Evolutionary conservation across 2,113 vertebrate genomes (phyloP).

Genomic region (Callithrix jacchus): DNA sequence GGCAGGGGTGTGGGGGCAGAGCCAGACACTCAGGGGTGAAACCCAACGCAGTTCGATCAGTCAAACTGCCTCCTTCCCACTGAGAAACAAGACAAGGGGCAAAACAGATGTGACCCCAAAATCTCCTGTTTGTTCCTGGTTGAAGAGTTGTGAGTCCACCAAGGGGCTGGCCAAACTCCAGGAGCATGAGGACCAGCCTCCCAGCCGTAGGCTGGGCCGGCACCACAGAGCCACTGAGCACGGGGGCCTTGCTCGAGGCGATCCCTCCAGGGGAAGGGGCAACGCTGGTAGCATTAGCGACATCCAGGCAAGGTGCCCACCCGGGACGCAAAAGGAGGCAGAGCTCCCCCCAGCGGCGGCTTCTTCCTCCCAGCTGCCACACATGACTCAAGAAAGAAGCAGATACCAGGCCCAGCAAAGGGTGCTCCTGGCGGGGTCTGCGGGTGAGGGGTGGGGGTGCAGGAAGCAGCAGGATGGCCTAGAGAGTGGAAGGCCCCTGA

Average conservation of each 20-base stretch:
- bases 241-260: neutral
- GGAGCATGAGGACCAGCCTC: neutral
- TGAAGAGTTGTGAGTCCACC: too few species aligned
- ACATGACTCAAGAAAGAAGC: neutral
- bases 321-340: neutral
- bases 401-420: neutral
- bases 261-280: too few species aligned
- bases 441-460: neutral
- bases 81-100: neutral
- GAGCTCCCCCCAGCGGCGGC: fast-evolving
- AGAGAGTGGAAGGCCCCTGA: neutral
- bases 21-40: neutral
- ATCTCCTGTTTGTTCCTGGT: neutral
- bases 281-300: too few species aligned
- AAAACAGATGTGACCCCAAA: neutral
- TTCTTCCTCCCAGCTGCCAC: neutral
- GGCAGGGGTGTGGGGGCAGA: neutral
- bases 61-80: neutral
- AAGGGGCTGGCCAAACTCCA: neutral
- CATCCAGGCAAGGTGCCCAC: too few species aligned
- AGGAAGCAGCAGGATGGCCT: neutral
- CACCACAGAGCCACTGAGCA: neutral
- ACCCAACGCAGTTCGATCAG: neutral
- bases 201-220: too few species aligned
- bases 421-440: too few species aligned